Base-by-base conservation (phyloP, 2,888 invertebrate species). In the Tinea semifulvella region DNA sequence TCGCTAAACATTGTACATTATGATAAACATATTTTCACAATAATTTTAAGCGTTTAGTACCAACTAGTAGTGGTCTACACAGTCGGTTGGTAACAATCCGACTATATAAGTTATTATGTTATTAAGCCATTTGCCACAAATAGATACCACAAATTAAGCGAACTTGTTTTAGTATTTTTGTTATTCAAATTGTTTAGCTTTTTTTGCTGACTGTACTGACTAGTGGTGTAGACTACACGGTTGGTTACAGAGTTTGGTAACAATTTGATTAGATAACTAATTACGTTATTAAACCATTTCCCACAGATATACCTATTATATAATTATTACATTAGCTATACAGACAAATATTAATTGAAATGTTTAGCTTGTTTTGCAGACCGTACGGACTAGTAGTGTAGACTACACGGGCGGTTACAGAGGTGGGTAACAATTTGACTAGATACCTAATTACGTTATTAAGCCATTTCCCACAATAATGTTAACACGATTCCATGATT, bases 391-490 rank as follows among this genome's bases (percentile, higher is more conserved):
- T 18, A 16, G 17, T 36, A 18, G 18, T n/a, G 10, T 36, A 36
- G n/a, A 18, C 18, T 10, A 18, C 16, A 36, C 18, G 18, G 16
- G 10, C 17, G 36, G 16, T 36, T 36, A 36, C 36, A 36, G 35
- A 35, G 35, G 35, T 35, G 14, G 13, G 16, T 35, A 14, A 26
- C 35, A 7, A 18, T 36, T 5, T 36, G 14, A 36, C 36, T 36
- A 36, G 36, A 17, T 18, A 17, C 16, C 17, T 36, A 36, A 36
- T 18, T 36, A 36, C 36, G 18, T 10, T 36, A 18, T 18, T 36
- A 36, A 18, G 3, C 8, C 2, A 36, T 18, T 36, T 18, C 10
- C 36, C 18, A n/a, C 36, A 36, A 36, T 36, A 18, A 18, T 36
- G 36, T 18, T 10, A 31, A 36, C 36, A 36, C 16, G 6, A n/a